Evolutionary conservation across 2,797 vertebrate species (phyloP), one percentile per base, ranked within the genome.

Genomic region (Chloroceryle amazona): DNA sequence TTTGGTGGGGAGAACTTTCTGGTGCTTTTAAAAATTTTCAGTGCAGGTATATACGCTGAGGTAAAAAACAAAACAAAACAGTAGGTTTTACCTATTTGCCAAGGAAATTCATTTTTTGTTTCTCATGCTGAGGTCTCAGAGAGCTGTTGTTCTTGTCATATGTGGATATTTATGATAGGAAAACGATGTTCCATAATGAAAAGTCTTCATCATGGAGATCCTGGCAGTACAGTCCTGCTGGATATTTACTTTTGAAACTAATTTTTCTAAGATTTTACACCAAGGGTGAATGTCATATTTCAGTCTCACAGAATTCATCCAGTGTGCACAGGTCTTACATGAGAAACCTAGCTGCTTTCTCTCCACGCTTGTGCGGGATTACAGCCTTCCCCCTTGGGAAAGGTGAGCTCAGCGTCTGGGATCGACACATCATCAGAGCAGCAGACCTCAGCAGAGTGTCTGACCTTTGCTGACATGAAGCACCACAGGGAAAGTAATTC

Each of bases 391-490:
- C 9, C 9, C 25, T 0, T 4, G 11, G 28, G 46, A 75, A 75
- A 76, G 51, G 16, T 42, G 35, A 68, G 22, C 28, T 86, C 49
- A 37, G 46, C 28, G 26, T 37, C 37, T 80, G 42, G 28, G 20
- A 58, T 58, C 21, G 29, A 42, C 0, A 1, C 19, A 46, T 33
- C 16, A 42, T 20, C 37, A 74, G 17, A 63, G 12, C 52, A 39
- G 7, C 9, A 60, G 37, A 61, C 28, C 35, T n/a, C 5, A 1
- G 21, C 46, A 63, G 71, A 25, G 9, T 8, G 9, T 31, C 44
- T 9, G 3, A 21, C 19, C 6, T 17, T 26, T 3, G 1, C 7
- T 47, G 52, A 23, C 39, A 49, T 1, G 0, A 54, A 21, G 10
- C 14, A 13, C 18, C 1, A 4, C 35, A 58, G 44, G 10, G 8